Evolutionary conservation across 2,888 invertebrate genomes (phyloP), one percentile per base, ranked within the genome.

Genomic region (Pilophorus perplexus): DNA sequence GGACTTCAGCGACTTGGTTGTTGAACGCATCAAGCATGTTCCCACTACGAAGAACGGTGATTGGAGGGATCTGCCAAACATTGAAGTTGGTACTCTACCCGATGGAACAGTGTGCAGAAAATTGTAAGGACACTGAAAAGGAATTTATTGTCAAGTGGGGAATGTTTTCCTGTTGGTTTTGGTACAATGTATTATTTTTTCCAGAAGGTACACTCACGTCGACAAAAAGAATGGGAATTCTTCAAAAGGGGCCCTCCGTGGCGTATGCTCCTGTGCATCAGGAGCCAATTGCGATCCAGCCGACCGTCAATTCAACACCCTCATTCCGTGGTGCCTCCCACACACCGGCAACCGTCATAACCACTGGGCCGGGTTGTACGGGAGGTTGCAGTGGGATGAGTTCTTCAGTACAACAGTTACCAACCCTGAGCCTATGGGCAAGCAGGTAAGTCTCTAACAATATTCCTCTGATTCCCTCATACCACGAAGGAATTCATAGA

Each of bases 361-460:
- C 78, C 81, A 92, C 78, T 92, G 92, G 92, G 85, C 89, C 0
- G 93, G 91, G 0, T 82, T 92, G 33, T 93, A 91, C 74, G 92
- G 82, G 1, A 83, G 92, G 28, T 77, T 92, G 10, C 85, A 87
- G 70, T 90, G 90, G 90, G 85, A 88, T 73, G 90, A 90, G 2
- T 90, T 87, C 80, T 92, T 91, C 77, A 85, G 87, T 72, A 92
- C 92, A 1, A 91, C 90, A 0, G 85, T 88, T 68, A 88, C 88
- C 23, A 91, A 91, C 79, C 91, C 92, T 18, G 91, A 92, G 76
- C 92, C 92, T 1, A 91, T 92, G 89, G 90, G 90, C 70, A 92
- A 92, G 80, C 90, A 90, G 79, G 83, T 83, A 74, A 59, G 48
- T n/a, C n/a, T n/a, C n/a, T n/a, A n/a, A n/a, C n/a, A n/a, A n/a